phyloP scores from a whole-genome alignment of 2,797 vertebrate species.

The Thripadectes ignobilis region DNA sequence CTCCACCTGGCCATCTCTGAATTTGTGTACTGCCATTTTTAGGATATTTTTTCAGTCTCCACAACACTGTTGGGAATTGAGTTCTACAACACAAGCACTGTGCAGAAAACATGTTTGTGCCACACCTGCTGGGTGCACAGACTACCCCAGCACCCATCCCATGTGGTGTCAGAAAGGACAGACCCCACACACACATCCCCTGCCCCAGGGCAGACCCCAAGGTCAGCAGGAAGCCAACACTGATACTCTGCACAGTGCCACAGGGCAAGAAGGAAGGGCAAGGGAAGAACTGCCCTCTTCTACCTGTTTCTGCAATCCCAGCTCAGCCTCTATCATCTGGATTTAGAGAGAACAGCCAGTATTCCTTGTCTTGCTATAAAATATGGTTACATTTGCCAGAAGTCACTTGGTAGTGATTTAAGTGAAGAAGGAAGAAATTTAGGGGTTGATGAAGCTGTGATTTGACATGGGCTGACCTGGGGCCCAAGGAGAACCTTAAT shows the following conservation, averaged over 20 bases:
- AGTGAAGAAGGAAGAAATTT: conserved; percentile 18
- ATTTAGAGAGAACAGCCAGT: neutral
- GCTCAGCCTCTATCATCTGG: neutral
- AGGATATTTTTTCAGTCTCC: too few relatives aligned
- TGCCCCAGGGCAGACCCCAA: neutral
- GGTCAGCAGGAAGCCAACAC: neutral
- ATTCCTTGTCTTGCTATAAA: neutral
- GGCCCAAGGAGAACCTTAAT: neutral
- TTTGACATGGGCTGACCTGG: neutral
- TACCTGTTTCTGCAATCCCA: neutral
- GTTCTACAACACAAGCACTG: too few relatives aligned
- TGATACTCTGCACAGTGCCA: neutral
- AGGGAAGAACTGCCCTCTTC: neutral
- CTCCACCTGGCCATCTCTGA: too few relatives aligned
- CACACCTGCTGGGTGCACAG: too few relatives aligned
- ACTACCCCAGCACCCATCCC: neutral
- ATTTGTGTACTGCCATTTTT: too few relatives aligned
- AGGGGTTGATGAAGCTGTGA: conserved; percentile 20
- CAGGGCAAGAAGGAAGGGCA: neutral
- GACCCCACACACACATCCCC: neutral
- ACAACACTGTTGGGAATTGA: too few relatives aligned
- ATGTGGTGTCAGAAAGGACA: neutral
- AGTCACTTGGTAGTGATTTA: neutral
- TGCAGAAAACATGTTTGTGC: too few relatives aligned
- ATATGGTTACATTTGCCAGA: neutral